Conservation (phyloP, 2,888 invertebrate species). For the Heliconius aoede region DNA sequence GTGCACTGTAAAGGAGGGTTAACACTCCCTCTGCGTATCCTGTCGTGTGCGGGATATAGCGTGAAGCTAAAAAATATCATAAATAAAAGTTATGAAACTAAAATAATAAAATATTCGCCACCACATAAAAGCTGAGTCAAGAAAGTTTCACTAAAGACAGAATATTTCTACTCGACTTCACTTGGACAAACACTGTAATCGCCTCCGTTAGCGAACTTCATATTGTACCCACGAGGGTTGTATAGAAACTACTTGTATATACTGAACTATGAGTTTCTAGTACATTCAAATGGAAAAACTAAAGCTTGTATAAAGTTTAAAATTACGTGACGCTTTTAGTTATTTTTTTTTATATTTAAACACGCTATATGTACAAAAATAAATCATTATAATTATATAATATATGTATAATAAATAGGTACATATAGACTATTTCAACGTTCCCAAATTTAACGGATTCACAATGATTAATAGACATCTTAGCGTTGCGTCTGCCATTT, state of each 20-base stretch:
- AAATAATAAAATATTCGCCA: slow-evolving; percentile 18
- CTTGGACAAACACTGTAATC: slow-evolving; percentile 31
- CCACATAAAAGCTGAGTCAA: not conserved
- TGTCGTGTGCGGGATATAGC: too few relatives aligned
- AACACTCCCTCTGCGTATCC: too few relatives aligned
- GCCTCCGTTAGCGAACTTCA: slow-evolving; percentile 30
- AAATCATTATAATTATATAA: too few relatives aligned
- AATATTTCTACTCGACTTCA: slow-evolving; percentile 32
- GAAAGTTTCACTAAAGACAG: slow-evolving; percentile 27
- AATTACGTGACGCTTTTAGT: not conserved
- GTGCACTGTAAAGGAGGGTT: too few relatives aligned
- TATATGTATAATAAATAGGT: not conserved
- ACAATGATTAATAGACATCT: too few relatives aligned
- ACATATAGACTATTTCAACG: not conserved
- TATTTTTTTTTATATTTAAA: too few relatives aligned
- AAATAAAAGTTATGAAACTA: not conserved
- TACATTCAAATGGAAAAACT: slow-evolving; percentile 13
- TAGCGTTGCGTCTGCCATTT: not conserved
- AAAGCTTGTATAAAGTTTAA: not conserved
- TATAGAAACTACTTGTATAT: slow-evolving; percentile 12
- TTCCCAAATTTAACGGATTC: not conserved
- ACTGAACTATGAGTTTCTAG: not conserved
- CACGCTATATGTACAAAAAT: too few relatives aligned
- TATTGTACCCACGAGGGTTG: slow-evolving; percentile 26
- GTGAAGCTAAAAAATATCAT: not conserved